These are phyloP conservation scores for Sipha maydis DNA, from an alignment of 2,888 invertebrate genomes.

Conservation along the genomic window DNA sequence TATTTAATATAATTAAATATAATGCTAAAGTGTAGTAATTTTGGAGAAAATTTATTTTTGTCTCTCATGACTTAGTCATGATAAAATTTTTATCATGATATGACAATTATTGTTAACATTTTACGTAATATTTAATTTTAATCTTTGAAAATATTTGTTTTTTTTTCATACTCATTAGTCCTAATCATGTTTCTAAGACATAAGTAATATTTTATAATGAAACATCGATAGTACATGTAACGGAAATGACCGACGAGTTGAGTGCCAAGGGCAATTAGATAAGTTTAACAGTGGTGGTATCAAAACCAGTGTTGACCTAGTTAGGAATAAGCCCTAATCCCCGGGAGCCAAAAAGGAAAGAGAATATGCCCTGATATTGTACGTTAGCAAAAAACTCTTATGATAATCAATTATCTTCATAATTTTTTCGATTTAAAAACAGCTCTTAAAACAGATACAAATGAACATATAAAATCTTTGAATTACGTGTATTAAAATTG, in stretches of 20 bases:
- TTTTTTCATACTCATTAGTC: conserved; percentile 32
- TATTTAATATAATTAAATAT: no score
- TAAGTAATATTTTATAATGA: not conserved
- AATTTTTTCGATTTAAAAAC: not conserved
- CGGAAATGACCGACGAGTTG: conserved; percentile 43
- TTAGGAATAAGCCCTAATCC: conserved; percentile 32
- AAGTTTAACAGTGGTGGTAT: conserved; percentile 26
- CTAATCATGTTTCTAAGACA: not conserved
- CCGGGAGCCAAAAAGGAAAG: conserved; percentile 46
- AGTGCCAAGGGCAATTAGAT: conserved; percentile 45
- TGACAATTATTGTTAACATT: not conserved
- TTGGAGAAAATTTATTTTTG: not conserved
- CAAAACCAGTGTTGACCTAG: conserved; percentile 40
- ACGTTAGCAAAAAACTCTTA: not conserved
- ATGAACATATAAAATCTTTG: not conserved
- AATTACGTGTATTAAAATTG: not conserved
- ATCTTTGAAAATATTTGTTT: not conserved
- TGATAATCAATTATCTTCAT: not conserved
- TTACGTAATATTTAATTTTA: not conserved
- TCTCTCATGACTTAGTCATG: not conserved
- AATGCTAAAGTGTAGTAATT: not conserved
- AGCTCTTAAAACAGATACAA: not conserved
- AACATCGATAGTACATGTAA: conserved; percentile 38
- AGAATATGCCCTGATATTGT: not conserved
- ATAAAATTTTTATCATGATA: no score